phyloP scores from a whole-genome alignment of 2,797 vertebrate species.

The Tauraco hartlaubi region DNA sequence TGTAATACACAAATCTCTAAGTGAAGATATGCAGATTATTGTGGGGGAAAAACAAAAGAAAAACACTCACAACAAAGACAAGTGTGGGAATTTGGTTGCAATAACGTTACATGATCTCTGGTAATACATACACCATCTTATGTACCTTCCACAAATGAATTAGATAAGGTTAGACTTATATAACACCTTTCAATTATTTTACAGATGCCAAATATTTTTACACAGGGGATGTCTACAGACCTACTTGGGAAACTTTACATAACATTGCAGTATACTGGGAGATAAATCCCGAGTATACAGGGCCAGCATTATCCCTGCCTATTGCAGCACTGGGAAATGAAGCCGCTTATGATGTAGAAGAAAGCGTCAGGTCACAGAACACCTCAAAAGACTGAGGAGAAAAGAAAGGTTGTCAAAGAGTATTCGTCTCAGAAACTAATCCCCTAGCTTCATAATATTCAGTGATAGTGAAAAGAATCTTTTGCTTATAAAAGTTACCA shows the following conservation, averaged over 20 bases:
- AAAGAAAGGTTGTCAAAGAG: not conserved
- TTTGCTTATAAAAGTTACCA: not conserved
- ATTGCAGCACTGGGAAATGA: not conserved
- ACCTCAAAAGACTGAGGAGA: not conserved
- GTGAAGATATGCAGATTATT: not conserved
- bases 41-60: not conserved
- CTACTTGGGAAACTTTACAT: constrained; percentile 12
- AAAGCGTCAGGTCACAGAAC: not conserved
- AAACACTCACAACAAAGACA: not conserved
- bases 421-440: not conserved
- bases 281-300: not conserved
- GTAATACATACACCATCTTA: not conserved
- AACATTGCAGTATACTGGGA: not conserved
- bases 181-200: constrained; percentile 15
- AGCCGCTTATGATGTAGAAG: not conserved
- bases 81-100: not conserved
- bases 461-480: not conserved
- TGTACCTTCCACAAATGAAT: not conserved
- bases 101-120: not conserved
- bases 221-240: not conserved
- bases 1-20: not conserved
- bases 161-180: constrained; percentile 11
- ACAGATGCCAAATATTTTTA: constrained; percentile 27
- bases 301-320: not conserved
- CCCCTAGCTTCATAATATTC: not conserved